Conservation (phyloP, 2,888 invertebrate genomes). For the Aleiodes alternator region DNA sequence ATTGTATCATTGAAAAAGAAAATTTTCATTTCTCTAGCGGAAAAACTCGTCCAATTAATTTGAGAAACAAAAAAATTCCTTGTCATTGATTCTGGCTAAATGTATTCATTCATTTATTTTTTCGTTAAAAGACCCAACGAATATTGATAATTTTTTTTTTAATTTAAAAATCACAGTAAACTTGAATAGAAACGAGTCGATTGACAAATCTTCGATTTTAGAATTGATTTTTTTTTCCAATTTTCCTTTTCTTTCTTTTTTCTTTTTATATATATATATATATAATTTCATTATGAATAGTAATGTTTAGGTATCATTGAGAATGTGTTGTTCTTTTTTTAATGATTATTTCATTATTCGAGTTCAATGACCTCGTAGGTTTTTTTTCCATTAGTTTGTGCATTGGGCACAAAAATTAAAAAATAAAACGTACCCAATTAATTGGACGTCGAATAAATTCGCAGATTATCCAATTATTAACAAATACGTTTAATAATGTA, state of each 20-base stretch:
- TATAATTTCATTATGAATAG: conserved; percentile 10
- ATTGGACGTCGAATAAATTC: conserved; percentile 18
- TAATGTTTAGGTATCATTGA: conserved; percentile 18
- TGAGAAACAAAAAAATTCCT: conserved; percentile 2
- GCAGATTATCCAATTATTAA: conserved; percentile 7
- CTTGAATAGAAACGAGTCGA: conserved; percentile 19
- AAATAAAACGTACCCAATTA: conserved; percentile 25
- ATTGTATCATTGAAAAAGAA: conserved; percentile 12
- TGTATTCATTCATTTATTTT: conserved; percentile 10
- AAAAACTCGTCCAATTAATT: conserved; percentile 42
- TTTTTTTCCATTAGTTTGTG: not conserved
- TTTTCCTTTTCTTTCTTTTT: conserved; percentile 26
- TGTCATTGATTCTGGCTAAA: not conserved
- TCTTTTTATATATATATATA: not conserved
- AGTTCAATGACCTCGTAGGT: not conserved
- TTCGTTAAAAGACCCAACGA: conserved; percentile 23
- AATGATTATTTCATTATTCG: not conserved
- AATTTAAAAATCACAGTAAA: conserved; percentile 40
- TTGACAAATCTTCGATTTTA: conserved; percentile 44
- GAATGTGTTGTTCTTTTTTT: not conserved
- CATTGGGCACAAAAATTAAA: conserved; percentile 8
- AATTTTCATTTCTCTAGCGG: not conserved
- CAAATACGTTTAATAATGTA: conserved; percentile 5
- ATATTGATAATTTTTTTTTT: not conserved
- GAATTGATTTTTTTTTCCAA: conserved; percentile 2